Conservation (phyloP, 2,888 invertebrate species). For the Pimpla rufipes region DNA sequence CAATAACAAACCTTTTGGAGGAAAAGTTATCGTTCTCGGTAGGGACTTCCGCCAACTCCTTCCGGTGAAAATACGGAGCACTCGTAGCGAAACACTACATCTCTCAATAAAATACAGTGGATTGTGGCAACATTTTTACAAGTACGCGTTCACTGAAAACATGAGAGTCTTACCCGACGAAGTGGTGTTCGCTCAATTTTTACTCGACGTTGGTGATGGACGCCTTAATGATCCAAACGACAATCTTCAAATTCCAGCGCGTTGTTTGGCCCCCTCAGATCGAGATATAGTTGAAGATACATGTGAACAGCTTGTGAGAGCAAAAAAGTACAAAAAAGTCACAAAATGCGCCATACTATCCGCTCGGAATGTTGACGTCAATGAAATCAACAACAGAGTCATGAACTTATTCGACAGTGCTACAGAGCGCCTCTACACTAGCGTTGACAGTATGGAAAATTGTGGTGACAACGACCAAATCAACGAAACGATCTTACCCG, state of each 20-base stretch:
- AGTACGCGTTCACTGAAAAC: conserved; percentile 69
- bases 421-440: too few species aligned
- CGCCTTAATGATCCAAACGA: conserved; percentile 64
- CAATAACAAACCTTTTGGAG: conserved; percentile 71
- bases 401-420: too few species aligned
- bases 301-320: conserved; percentile 53
- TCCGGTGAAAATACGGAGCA: conserved; percentile 34
- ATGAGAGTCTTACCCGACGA: conserved; percentile 68
- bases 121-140: conserved; percentile 68
- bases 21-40: conserved; percentile 69
- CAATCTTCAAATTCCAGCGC: conserved; percentile 56
- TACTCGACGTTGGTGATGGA: conserved; percentile 67
- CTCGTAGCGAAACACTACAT: conserved; percentile 63
- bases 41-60: conserved; percentile 65
- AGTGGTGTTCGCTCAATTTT: conserved; percentile 67
- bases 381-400: too few species aligned
- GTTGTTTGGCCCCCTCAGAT: conserved; percentile 54
- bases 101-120: conserved; percentile 69
- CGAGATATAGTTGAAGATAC: conserved; percentile 60
- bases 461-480: too few species aligned
- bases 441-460: too few species aligned
- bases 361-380: too few species aligned
- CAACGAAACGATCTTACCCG: too few species aligned
- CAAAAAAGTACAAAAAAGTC: conserved; percentile 50
- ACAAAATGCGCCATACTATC: conserved; percentile 63